These are phyloP conservation scores for Rapana venosa DNA, from an alignment of 2,888 invertebrate genomes.

Conservation along the genomic window DNA sequence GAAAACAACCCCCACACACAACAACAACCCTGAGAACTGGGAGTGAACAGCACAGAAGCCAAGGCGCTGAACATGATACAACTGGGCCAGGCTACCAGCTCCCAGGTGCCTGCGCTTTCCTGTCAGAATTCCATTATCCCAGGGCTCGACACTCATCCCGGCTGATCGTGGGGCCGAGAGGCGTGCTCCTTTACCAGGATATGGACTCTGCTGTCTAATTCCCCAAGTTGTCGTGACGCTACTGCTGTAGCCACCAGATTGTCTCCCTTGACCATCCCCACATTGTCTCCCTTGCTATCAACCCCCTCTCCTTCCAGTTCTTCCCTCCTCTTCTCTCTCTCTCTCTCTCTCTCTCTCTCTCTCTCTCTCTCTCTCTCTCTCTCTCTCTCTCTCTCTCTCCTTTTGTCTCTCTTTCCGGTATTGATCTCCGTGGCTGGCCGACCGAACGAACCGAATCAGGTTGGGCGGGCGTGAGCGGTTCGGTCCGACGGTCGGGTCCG, in stretches of 20 bases:
- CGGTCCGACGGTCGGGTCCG: neutral
- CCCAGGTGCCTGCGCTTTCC: neutral
- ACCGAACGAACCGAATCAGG: neutral
- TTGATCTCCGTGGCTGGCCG: neutral
- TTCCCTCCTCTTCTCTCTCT: conserved; percentile 8
- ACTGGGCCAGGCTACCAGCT: neutral
- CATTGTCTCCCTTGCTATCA: conserved; percentile 30
- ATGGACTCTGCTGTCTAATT: conserved; percentile 22
- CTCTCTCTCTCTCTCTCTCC: conserved; percentile 33
- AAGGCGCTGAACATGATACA: neutral
- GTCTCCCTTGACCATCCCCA: conserved; percentile 39
- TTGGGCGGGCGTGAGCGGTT: neutral
- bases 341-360: conserved; percentile 19
- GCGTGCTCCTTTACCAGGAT: conserved; percentile 11
- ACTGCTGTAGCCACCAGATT: conserved; percentile 32
- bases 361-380: neutral
- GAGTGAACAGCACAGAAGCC: neutral
- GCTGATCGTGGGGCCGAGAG: conserved; percentile 33
- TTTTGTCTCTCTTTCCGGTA: neutral
- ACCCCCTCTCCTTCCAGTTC: neutral
- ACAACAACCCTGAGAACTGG: neutral
- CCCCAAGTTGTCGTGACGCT: conserved; percentile 34
- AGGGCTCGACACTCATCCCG: conserved; percentile 20
- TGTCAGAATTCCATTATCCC: conserved; percentile 27
- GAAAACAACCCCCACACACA: too few species aligned